A percentile compares a stretch with the other conserved stretches of the same genome.
These are phyloP conservation scores for Asbolus verrucosus DNA, from an alignment of 1,140 invertebrate species.

Conservation along the genomic window DNA sequence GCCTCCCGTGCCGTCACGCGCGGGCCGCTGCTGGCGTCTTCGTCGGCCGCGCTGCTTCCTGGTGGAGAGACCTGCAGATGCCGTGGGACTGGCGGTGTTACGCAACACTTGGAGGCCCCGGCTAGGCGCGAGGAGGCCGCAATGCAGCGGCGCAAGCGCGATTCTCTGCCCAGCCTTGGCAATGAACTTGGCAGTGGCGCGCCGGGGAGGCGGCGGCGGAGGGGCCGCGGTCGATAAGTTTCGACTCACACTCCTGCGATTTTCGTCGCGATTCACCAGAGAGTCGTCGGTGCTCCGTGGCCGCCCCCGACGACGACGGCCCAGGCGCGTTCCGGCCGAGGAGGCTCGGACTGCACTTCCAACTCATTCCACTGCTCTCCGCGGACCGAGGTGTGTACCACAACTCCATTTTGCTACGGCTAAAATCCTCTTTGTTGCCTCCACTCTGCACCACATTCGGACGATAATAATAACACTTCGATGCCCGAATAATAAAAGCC, in stretches of 20 bases:
- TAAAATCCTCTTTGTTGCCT: no score
- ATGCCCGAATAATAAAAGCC: no score
- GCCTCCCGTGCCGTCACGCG: conserved; percentile 2
- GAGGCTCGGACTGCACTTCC: no score
- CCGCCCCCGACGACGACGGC: neutral
- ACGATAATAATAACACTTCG: no score
- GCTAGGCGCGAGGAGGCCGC: conserved; percentile 69
- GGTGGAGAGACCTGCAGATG: conserved; percentile 47
- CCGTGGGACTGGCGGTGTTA: conserved; percentile 50
- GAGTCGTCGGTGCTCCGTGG: conserved; percentile 3
- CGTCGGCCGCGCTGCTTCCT: conserved; percentile 30
- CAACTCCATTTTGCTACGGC: no score
- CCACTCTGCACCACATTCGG: neutral
- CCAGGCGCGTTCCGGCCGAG: no score
- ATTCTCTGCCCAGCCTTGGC: conserved; percentile 70
- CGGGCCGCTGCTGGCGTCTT: neutral
- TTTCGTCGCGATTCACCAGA: conserved; percentile 8
- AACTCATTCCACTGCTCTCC: no score
- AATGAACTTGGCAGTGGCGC: conserved; percentile 69
- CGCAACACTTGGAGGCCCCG: conserved; percentile 61
- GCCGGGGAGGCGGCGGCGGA: conserved; percentile 58
- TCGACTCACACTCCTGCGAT: conserved; percentile 58
- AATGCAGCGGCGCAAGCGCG: conserved; percentile 69
- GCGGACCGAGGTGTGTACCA: no score
- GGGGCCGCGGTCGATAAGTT: conserved; percentile 57